Evolutionary conservation across 1,140 invertebrate species (phyloP), one percentile per base, ranked within the genome.

Genomic region (Drosophila tani): DNA sequence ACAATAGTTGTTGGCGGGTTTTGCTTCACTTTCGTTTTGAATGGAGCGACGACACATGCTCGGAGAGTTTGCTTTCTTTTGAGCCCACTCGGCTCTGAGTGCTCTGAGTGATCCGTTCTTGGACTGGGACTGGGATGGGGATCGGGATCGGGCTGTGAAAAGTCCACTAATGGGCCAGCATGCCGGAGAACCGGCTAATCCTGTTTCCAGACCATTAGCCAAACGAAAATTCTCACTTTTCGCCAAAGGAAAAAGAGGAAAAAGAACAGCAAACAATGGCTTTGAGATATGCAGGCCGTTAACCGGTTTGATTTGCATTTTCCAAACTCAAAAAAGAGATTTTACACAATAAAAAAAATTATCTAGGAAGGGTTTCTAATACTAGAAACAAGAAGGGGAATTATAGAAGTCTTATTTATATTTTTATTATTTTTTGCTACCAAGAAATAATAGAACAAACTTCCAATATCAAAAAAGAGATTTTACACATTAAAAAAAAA

Each of bases 191-290:
- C 83, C 83, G 73, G 83, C 84, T 74, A 66, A 68, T 86, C 83
- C 84, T 86, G 83, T 86, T 86, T 76, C 27, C 65, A 57, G 50
- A 47, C 73, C 19, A 71, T 71, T 79, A 73, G 47, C 67, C 67
- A 78, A 82, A 67, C 46, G 75, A 82, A 86, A 87, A 83, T 86
- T 86, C 83, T 86, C 83, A 86, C 83, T 86, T 86, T 86, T 86
- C 71, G 77, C 81, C 53, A 80, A 50, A 43, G 67, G 41, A 57
- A 64, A 71, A 60, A 49, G 67, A 57, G 50, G 67, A 64, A 81
- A 71, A 56, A 69, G 64, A 70, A 51, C n/a, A 40, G n/a, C 17
- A 59, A 56, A 65, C 75, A 55, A 56, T 62, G 46, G 51, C 24
- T 19, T 45, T 73, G 63, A 65, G 51, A 60, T 74, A 58, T 70